phyloP scores from a whole-genome alignment of 2,888 invertebrate species.

The Stenotaenia linearis region DNA sequence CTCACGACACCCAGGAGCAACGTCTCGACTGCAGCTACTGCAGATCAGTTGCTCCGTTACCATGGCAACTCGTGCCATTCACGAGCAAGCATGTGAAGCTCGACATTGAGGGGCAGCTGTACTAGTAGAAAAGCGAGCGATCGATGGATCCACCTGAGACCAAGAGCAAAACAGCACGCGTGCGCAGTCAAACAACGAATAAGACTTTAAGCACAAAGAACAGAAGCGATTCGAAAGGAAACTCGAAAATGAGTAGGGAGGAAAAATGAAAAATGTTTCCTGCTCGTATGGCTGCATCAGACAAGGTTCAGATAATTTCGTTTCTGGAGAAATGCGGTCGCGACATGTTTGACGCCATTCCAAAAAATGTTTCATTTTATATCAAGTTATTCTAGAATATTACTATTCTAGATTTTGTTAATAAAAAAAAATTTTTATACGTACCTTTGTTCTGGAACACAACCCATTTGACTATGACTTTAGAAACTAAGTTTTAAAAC shows the following conservation, averaged over 20 bases:
- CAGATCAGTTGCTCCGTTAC: neutral
- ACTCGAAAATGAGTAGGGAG: slow-evolving; percentile 35
- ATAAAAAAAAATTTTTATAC: too few species aligned
- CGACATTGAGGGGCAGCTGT: neutral
- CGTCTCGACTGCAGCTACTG: neutral
- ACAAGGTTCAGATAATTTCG: too few species aligned
- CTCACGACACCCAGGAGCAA: neutral
- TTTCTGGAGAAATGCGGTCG: too few species aligned
- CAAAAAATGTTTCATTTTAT: too few species aligned
- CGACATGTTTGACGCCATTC: too few species aligned
- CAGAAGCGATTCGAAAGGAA: neutral
- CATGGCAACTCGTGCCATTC: neutral
- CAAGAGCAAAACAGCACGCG: neutral
- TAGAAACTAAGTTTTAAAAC: neutral
- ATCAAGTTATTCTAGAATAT: too few species aligned
- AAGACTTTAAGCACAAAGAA: neutral
- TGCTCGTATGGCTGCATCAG: too few species aligned
- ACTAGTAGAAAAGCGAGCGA: neutral
- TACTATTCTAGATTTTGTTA: too few species aligned
- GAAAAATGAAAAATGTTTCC: too few species aligned
- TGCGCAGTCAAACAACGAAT: neutral
- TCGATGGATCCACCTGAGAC: neutral
- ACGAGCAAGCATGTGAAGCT: neutral
- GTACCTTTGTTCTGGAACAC: neutral
- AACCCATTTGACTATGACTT: neutral